phyloP scores from a whole-genome alignment of 2,113 vertebrate species.

The Athene noctua region DNA sequence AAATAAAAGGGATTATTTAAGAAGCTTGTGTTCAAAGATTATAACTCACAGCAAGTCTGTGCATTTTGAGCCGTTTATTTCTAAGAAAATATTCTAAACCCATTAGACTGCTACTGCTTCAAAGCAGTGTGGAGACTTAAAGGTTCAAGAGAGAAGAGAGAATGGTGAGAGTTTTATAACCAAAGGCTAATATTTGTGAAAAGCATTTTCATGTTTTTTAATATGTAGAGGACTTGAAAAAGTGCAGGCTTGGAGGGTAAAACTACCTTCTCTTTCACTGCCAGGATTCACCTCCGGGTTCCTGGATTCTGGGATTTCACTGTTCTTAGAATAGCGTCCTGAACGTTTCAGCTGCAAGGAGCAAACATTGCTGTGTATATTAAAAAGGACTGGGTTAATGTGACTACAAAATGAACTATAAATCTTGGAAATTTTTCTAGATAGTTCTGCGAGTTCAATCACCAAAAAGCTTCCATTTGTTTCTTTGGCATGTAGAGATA shows the following conservation, averaged over 20 bases:
- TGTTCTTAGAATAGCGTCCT: background rate
- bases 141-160: background rate
- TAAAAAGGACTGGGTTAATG: background rate
- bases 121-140: background rate
- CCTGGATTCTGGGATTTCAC: background rate
- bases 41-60: background rate
- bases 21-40: background rate
- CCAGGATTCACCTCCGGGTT: background rate
- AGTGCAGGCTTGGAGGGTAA: background rate
- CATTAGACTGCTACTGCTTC: background rate
- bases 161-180: background rate
- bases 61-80: background rate
- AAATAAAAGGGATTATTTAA: background rate
- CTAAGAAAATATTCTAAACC: background rate
- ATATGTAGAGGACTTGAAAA: background rate
- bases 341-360: background rate
- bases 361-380: background rate
- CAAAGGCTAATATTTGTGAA: background rate
- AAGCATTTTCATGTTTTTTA: background rate
- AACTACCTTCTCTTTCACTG: background rate
- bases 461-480: background rate
- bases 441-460: background rate
- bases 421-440: accelerated
- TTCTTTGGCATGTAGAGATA: background rate
- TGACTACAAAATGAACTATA: background rate